A percentile compares a stretch with the other conserved stretches of the same genome.
These are phyloP conservation scores for Sparidentex hasta DNA, from an alignment of 2,797 vertebrate genomes.

Conservation along the genomic window DNA sequence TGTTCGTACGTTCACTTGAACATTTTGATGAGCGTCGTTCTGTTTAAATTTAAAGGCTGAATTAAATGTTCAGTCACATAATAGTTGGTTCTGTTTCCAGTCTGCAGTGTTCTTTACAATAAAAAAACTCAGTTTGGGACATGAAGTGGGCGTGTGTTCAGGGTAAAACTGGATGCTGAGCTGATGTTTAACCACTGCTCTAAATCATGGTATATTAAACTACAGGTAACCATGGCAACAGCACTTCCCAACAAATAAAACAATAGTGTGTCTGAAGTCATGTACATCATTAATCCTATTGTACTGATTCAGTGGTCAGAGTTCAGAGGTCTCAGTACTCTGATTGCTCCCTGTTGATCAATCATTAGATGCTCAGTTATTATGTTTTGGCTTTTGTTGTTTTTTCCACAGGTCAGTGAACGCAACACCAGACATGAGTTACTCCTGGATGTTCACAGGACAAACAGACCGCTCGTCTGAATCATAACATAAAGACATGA, in stretches of 20 bases:
- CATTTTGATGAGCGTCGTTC: neutral
- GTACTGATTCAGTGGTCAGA: neutral
- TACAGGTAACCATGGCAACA: slow-evolving; percentile 3
- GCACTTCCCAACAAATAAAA: neutral
- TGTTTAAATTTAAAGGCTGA: no score
- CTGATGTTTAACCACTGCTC: neutral
- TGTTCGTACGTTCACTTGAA: neutral
- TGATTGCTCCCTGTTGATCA: neutral
- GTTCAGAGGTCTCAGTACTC: neutral
- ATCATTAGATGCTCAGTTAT: neutral
- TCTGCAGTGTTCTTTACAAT: no score
- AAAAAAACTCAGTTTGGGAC: no score
- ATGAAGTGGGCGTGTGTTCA: neutral
- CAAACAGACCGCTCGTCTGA: neutral
- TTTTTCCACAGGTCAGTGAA: neutral
- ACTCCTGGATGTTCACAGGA: neutral
- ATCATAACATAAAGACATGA: neutral
- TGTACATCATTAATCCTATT: no score
- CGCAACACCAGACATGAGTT: neutral
- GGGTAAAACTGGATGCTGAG: neutral
- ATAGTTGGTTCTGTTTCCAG: neutral
- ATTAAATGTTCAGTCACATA: neutral
- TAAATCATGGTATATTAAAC: neutral
- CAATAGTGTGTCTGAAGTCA: neutral
- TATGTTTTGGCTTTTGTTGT: neutral